Base-by-base conservation (phyloP, 2,113 vertebrate species). In the Nettapus auritus region DNA sequence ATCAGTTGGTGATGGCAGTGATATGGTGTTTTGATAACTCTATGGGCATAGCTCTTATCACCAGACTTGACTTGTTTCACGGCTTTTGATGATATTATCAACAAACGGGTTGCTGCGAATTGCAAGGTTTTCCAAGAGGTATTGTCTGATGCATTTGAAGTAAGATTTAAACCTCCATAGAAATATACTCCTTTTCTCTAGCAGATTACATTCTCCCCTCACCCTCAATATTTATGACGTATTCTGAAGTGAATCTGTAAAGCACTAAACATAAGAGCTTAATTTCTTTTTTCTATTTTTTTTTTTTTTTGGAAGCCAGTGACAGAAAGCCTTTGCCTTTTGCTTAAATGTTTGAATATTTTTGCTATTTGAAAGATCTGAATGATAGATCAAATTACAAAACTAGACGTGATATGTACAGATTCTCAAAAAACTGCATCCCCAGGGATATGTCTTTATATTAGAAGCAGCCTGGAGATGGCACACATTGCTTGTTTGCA, bases 21-120 rank as follows among this genome's bases (percentile, higher is more conserved):
- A 92, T 87, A 89, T 81, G 34, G 5, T 77, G 69, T 53, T 88
- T 86, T 94, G 80, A 62, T 85, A 92, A 79, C 26, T 66, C 26
- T 23, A 34, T 69, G 2, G 77, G 10, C 40, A 86, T 26, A 52
- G 46, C 29, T 66, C 33, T 91, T 82, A 86, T 26, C 64, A 82
- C 13, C 52, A 75, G 26, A 40, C 13, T 60, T 88, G 13, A 76
- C 38, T 87, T 79, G 12, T 87, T 94, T 89, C 57, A 48, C 62
- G 60, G 20, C 26, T 93, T 94, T 86, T 82, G 57, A 64, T 82
- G 83, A 84, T 68, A 62, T 8, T 36, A 91, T 82, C 56, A 90
- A 15, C 28, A n/a, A n/a, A 21, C 29, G 33, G 38, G 42, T 75
- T 59, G 42, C 62, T 79, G 84, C 73, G 77, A 93, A 73, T 20